phyloP scores from a whole-genome alignment of 2,888 invertebrate genomes.

The Mesoligia furuncula region DNA sequence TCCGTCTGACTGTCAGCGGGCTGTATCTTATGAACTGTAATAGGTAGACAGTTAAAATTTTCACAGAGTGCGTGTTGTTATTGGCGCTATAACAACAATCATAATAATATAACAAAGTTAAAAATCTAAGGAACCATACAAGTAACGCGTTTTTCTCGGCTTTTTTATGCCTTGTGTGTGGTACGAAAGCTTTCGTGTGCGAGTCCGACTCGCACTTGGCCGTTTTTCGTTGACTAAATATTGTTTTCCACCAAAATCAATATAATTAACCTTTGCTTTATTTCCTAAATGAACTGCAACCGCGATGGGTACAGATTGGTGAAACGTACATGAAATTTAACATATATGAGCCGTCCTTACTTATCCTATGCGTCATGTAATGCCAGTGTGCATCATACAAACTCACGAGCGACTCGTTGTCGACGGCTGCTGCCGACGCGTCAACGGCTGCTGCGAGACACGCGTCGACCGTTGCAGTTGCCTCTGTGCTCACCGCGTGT shows the following conservation, averaged over 20 bases:
- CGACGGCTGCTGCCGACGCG: no score
- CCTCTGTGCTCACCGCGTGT: no score
- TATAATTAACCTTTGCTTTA: neutral
- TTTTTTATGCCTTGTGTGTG: no score
- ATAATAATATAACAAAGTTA: neutral
- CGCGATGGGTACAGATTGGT: neutral
- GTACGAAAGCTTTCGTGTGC: neutral
- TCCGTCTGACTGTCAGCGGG: neutral
- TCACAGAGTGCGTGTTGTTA: neutral
- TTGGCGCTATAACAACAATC: neutral
- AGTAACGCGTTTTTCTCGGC: neutral
- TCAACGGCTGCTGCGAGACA: no score
- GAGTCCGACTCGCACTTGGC: no score
- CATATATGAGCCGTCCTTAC: neutral
- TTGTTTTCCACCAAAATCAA: neutral
- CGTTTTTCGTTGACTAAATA: neutral
- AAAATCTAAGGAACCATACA: neutral
- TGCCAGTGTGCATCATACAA: no score
- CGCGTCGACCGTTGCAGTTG: no score
- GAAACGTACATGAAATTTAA: neutral
- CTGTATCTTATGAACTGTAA: no score
- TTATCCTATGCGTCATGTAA: neutral
- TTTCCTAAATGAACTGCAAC: neutral
- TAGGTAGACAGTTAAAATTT: neutral
- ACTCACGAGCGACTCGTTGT: no score